Conservation (phyloP, 2,113 vertebrate species). For the Hassar affinis region DNA sequence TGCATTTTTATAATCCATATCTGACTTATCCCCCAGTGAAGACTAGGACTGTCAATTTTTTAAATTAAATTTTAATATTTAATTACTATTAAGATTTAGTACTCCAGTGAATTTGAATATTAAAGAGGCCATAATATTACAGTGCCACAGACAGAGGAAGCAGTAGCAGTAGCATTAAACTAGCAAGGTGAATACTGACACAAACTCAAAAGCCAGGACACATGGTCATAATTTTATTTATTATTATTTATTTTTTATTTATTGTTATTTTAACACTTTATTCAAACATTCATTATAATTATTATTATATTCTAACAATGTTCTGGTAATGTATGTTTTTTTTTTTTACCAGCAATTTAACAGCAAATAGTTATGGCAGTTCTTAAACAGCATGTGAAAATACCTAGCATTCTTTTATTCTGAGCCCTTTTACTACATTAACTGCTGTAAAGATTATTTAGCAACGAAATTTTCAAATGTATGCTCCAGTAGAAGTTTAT, state of each 20-base stretch:
- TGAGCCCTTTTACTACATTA: too few relatives aligned
- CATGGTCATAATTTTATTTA: not conserved
- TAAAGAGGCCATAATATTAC: not conserved
- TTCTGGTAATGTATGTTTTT: too few relatives aligned
- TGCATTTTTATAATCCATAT: not conserved
- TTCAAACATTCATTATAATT: not conserved
- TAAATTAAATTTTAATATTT: constrained; percentile 19
- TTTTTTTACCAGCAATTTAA: too few relatives aligned
- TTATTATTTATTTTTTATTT: too few relatives aligned
- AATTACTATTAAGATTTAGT: not conserved
- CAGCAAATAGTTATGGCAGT: not conserved
- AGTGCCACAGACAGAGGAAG: not conserved
- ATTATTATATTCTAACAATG: not conserved
- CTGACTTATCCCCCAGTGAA: not conserved
- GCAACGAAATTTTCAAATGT: not conserved
- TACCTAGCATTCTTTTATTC: not conserved
- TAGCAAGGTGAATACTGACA: not conserved
- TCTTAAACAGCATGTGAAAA: not conserved
- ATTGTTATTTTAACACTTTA: not conserved
- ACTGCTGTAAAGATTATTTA: not conserved
- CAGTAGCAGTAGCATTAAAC: not conserved
- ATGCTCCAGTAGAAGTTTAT: not conserved
- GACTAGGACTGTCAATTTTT: not conserved
- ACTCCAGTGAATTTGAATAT: not conserved
- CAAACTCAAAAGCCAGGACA: not conserved